A percentile compares a stretch with the other conserved stretches of the same genome.
Conservation (phyloP, 2,113 vertebrate genomes). For the Prochilodus magdalenae region DNA sequence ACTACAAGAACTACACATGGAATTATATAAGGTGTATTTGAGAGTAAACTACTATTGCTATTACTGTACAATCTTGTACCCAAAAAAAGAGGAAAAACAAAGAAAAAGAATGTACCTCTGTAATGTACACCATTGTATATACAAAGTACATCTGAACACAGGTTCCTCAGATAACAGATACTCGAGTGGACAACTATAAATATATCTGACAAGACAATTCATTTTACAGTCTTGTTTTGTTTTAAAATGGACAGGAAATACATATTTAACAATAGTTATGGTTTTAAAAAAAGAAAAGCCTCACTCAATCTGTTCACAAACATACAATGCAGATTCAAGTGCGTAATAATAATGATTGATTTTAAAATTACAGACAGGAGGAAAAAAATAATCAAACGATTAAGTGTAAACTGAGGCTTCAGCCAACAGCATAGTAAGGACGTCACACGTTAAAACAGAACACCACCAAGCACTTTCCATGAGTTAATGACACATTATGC, state of each 20-base stretch:
- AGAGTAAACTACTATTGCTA: constrained; percentile 84
- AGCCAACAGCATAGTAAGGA: constrained; percentile 55
- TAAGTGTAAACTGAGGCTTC: constrained; percentile 58
- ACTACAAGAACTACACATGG: constrained; percentile 83
- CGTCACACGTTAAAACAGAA: constrained; percentile 60
- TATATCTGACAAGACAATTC: constrained; percentile 79
- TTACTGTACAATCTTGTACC: constrained; percentile 93
- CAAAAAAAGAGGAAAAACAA: constrained; percentile 53
- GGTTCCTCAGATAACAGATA: constrained; percentile 82
- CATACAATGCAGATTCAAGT: constrained; percentile 77
- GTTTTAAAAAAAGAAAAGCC: constrained; percentile 59
- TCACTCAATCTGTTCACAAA: constrained; percentile 75
- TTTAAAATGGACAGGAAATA: constrained; percentile 76
- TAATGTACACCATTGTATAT: constrained; percentile 94
- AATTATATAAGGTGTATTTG: constrained; percentile 83
- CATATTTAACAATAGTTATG: constrained; percentile 77
- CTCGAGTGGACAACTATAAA: constrained; percentile 80
- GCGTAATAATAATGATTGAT: constrained; percentile 71
- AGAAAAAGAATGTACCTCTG: constrained; percentile 87
- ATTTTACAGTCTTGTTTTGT: constrained; percentile 74
- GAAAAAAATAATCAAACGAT: constrained; percentile 18
- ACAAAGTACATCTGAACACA: constrained; percentile 92
- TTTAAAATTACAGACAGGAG: constrained; percentile 56
- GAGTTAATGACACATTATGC: constrained; percentile 48
- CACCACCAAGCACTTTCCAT: constrained; percentile 61